Conservation (phyloP, 2,888 invertebrate species). For the Cryptocephalus primarius region DNA sequence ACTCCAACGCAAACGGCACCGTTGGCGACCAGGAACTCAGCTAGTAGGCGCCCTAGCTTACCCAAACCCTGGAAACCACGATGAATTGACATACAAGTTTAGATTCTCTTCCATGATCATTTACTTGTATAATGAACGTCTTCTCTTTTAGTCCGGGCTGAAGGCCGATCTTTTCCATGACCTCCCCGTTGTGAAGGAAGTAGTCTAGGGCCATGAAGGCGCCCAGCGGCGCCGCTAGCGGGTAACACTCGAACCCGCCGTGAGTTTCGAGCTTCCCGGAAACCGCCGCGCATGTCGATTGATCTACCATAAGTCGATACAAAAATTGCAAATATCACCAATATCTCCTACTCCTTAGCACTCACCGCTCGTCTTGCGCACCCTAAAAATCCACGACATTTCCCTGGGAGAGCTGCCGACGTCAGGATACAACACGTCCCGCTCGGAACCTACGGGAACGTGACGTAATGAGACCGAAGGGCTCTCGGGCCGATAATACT, state of each 20-base stretch:
- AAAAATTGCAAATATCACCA: constrained; percentile 1
- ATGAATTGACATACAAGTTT: neutral
- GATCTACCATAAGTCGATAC: constrained; percentile 7
- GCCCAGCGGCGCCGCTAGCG: constrained; percentile 22
- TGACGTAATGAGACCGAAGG: neutral
- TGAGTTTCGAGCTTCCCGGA: constrained; percentile 22
- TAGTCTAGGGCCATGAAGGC: constrained; percentile 22
- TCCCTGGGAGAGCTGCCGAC: constrained; percentile 23
- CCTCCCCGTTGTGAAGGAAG: constrained; percentile 23
- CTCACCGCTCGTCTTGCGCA: too few relatives aligned
- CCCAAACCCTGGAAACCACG: constrained; percentile 26
- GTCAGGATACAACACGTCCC: constrained; percentile 30
- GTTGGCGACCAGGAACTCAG: constrained; percentile 17
- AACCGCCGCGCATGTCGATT: constrained; percentile 7
- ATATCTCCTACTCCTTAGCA: neutral
- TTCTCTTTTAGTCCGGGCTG: constrained; percentile 23
- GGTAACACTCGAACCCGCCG: constrained; percentile 25
- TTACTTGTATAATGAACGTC: constrained; percentile 31
- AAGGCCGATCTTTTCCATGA: constrained; percentile 20
- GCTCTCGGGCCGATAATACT: neutral
- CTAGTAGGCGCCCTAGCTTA: constrained; percentile 26
- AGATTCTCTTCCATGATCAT: neutral
- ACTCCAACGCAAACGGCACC: constrained; percentile 33
- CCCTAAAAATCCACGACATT: constrained; percentile 21
- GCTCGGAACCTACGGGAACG: constrained; percentile 16